Conservation (phyloP, 2,113 vertebrate genomes). For the Pantherophis guttatus region DNA sequence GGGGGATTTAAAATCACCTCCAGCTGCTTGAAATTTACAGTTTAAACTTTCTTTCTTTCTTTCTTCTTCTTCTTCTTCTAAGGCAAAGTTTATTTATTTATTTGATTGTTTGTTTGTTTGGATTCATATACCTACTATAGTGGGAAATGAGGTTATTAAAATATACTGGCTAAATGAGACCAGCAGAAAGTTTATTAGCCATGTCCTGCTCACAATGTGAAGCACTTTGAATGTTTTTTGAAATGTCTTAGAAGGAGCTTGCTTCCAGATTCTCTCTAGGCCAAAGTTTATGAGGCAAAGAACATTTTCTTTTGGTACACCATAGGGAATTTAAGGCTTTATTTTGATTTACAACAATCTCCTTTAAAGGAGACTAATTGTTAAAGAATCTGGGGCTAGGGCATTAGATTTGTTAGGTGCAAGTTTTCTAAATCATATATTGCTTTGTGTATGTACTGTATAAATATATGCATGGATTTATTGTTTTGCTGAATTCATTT, state of each 20-base stretch:
- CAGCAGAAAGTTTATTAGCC: slow-evolving; percentile 31
- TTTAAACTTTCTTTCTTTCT: slow-evolving; percentile 36
- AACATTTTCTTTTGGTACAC: slow-evolving; percentile 27
- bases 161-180: slow-evolving; percentile 46
- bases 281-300: slow-evolving; percentile 36
- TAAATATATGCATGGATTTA: not conserved
- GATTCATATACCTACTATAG: slow-evolving; percentile 50
- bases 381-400: not conserved
- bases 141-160: slow-evolving; percentile 33
- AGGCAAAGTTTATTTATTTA: slow-evolving; percentile 42
- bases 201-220: not conserved
- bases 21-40: slow-evolving; percentile 60
- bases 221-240: slow-evolving; percentile 5
- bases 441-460: not conserved
- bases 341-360: slow-evolving; percentile 16
- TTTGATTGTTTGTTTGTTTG: not conserved
- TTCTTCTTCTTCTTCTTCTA: slow-evolving; percentile 23
- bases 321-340: slow-evolving; percentile 1
- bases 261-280: not conserved
- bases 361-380: not conserved
- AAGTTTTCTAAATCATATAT: fast-evolving
- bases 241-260: not conserved
- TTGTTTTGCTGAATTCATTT: not conserved
- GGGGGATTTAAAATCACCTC: slow-evolving; percentile 50
- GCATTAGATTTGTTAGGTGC: not conserved